Conservation (phyloP, 2,797 vertebrate genomes). For the Sternarchorhynchus goeldii region DNA sequence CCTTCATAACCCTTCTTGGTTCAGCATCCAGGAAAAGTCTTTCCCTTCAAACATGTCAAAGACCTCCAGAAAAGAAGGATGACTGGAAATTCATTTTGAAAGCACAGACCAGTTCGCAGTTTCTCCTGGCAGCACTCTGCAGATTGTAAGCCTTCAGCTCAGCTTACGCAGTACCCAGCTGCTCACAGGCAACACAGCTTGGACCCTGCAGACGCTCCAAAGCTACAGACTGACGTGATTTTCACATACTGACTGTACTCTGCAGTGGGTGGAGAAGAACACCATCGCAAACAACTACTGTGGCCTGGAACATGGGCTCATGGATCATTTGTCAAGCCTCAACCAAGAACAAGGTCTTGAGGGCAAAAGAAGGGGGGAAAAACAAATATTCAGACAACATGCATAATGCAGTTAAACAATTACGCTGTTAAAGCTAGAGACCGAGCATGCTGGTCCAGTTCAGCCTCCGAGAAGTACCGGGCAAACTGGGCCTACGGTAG, state of each 20-base stretch:
- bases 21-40: neutral
- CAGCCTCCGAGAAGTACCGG: neutral
- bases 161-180: slow-evolving; percentile 14
- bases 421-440: neutral
- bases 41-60: neutral
- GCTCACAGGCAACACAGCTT: neutral
- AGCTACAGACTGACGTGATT: neutral
- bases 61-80: slow-evolving; percentile 1
- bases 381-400: neutral
- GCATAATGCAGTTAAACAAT: neutral
- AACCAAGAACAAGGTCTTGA: neutral
- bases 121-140: slow-evolving; percentile 5
- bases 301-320: neutral
- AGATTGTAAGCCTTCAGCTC: neutral
- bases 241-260: neutral
- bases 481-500: neutral
- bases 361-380: neutral
- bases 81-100: slow-evolving; percentile 4
- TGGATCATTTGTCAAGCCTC: neutral
- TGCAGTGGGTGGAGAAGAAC: neutral
- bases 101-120: slow-evolving; percentile 8
- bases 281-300: neutral
- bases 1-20: too few relatives aligned
- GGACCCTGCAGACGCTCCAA: neutral
- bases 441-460: too few relatives aligned